Conservation (phyloP, 2,797 vertebrate genomes). For the Gambusia yucatana region DNA sequence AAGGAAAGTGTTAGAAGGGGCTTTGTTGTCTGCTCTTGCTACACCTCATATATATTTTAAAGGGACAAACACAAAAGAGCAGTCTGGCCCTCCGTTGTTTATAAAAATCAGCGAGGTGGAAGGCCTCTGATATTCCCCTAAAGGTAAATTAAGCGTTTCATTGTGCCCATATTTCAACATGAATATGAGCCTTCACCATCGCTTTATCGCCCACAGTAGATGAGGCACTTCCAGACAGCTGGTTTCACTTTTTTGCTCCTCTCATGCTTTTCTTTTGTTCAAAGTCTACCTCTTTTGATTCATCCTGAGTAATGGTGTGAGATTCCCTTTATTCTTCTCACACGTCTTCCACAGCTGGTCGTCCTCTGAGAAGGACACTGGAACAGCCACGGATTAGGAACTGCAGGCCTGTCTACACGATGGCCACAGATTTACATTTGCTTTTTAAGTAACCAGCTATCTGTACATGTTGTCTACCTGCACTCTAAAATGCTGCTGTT, state of each 20-base stretch:
- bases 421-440: constrained; percentile 46
- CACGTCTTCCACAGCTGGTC: constrained; percentile 67
- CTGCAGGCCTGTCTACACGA: constrained; percentile 37
- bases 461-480: not conserved
- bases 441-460: constrained; percentile 9
- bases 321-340: constrained; percentile 79
- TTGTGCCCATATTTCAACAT: constrained; percentile 70
- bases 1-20: constrained; percentile 66
- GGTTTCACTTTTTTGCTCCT: constrained; percentile 80
- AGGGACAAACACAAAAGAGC: constrained; percentile 49
- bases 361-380: constrained; percentile 48
- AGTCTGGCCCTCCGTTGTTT: constrained; percentile 11
- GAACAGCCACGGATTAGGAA: constrained; percentile 58
- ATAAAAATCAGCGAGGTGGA: constrained; percentile 53
- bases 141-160: constrained; percentile 77
- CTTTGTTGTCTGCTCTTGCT: constrained; percentile 74
- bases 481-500: not conserved
- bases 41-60: constrained; percentile 74
- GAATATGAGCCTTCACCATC: constrained; percentile 54
- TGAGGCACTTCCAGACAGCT: constrained; percentile 85
- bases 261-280: constrained; percentile 61
- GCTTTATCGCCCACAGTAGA: constrained; percentile 69
- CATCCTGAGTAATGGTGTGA: constrained; percentile 88
- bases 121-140: constrained; percentile 76
- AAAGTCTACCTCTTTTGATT: constrained; percentile 84